phyloP scores from a whole-genome alignment of 2,797 vertebrate species.

The Emydoidea blandingii region DNA sequence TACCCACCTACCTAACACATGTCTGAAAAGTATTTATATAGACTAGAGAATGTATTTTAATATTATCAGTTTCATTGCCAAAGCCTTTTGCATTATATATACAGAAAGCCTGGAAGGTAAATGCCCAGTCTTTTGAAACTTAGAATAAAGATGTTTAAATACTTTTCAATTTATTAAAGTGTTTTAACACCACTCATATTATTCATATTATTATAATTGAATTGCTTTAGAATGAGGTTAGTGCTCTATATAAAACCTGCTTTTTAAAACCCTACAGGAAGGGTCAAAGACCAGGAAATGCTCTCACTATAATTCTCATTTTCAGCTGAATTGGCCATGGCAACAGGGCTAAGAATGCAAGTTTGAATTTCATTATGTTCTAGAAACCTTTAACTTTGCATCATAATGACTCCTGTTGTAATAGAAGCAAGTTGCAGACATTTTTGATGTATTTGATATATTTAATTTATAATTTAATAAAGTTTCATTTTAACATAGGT shows the following conservation, averaged over 20 bases:
- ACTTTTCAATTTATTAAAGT: slow-evolving; percentile 71
- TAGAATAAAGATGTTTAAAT: slow-evolving; percentile 70
- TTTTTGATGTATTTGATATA: slow-evolving; percentile 52
- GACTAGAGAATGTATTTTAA: slow-evolving; percentile 42
- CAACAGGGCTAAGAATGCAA: slow-evolving; percentile 77
- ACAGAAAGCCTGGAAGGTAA: slow-evolving; percentile 66
- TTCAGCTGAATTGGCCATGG: slow-evolving; percentile 80
- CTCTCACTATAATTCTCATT: slow-evolving; percentile 80
- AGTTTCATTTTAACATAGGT: slow-evolving; percentile 73
- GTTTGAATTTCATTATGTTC: slow-evolving; percentile 81
- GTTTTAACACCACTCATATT: slow-evolving; percentile 74
- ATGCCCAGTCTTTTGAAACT: slow-evolving; percentile 69
- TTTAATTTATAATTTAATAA: slow-evolving; percentile 80
- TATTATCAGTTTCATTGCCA: slow-evolving; percentile 34
- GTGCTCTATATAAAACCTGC: slow-evolving; percentile 73
- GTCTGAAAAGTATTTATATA: slow-evolving; percentile 38
- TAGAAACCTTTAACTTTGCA: slow-evolving; percentile 81
- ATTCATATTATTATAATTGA: slow-evolving; percentile 64
- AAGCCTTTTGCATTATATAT: slow-evolving; percentile 48
- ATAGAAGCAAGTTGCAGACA: slow-evolving; percentile 69
- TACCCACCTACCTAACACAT: slow-evolving; percentile 22
- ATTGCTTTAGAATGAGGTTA: slow-evolving; percentile 75
- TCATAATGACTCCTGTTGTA: slow-evolving; percentile 74
- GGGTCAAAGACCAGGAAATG: slow-evolving; percentile 83
- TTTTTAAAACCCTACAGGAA: slow-evolving; percentile 78